Evolutionary conservation across 2,113 vertebrate species (phyloP).

Genomic region (Chlorocebus sabaeus): DNA sequence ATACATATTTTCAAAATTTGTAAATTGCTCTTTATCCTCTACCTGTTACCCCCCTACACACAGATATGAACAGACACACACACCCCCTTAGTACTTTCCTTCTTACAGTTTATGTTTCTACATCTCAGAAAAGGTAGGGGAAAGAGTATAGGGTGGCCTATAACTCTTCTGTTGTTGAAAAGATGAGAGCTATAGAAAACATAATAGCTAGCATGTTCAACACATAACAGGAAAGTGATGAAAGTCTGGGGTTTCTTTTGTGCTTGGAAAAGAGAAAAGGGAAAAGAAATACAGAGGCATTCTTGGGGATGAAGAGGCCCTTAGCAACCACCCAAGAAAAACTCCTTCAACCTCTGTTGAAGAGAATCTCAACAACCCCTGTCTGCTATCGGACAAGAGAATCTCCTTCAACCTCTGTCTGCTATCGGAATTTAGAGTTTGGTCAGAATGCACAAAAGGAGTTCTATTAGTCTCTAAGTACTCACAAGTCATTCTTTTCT

Average conservation of each 20-base stretch:
- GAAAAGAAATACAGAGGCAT: not conserved
- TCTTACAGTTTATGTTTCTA: not conserved
- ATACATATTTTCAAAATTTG: not conserved
- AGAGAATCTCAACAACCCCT: too few species aligned
- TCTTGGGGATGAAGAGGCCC: not conserved
- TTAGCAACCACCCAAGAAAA: not conserved
- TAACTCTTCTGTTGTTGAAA: not conserved
- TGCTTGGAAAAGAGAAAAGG: not conserved
- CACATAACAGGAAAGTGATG: not conserved
- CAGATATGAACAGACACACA: not conserved
- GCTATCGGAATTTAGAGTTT: not conserved
- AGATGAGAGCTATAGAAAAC: not conserved
- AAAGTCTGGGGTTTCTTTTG: not conserved
- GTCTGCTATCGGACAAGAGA: too few species aligned
- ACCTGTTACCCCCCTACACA: not conserved
- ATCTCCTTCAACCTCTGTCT: not conserved
- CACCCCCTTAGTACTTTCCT: not conserved
- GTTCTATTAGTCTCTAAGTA: not conserved
- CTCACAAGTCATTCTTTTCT: not conserved
- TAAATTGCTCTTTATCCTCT: slow-evolving; percentile 5
- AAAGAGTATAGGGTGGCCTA: not conserved
- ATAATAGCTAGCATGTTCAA: not conserved
- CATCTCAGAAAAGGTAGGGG: not conserved
- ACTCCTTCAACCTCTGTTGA: too few species aligned
- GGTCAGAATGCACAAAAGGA: not conserved